Percentiles rank a stretch among this genome's conserved stretches.
Conservation (phyloP, 2,797 vertebrate species). For the Lophotriccus pileatus region DNA sequence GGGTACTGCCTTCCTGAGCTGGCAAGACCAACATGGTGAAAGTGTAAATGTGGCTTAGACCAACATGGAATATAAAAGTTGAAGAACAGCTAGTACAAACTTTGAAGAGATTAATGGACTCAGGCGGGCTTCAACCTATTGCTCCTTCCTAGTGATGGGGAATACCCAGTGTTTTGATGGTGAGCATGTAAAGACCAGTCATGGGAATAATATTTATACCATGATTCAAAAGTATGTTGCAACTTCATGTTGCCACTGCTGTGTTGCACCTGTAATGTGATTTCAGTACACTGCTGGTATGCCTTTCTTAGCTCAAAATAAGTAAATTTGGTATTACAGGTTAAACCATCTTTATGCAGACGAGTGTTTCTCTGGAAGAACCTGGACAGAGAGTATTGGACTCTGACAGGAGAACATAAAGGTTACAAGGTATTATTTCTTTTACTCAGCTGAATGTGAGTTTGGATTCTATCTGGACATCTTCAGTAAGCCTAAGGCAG, state of each 20-base stretch:
- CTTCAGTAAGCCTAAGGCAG: neutral
- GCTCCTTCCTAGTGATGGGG: neutral
- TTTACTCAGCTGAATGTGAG: neutral
- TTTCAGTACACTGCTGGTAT: neutral
- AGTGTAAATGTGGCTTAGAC: neutral
- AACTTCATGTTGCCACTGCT: neutral
- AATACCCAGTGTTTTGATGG: neutral
- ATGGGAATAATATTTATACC: neutral
- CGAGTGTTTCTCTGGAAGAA: neutral
- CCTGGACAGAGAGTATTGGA: neutral
- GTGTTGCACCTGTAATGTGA: neutral
- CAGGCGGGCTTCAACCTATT: neutral
- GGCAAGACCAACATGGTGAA: neutral
- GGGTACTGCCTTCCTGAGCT: neutral
- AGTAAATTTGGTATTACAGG: neutral
- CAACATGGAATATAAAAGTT: neutral
- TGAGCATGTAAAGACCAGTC: accelerated
- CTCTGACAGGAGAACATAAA: neutral
- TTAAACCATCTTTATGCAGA: neutral
- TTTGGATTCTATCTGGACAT: neutral
- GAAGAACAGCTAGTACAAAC: neutral
- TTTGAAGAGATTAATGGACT: neutral
- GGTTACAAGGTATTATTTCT: neutral
- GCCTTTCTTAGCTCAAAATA: neutral
- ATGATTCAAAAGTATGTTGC: neutral